A percentile compares a stretch with the other conserved stretches of the same genome.
Conservation (phyloP, 2,113 vertebrate genomes). For the Aramus guarauna region DNA sequence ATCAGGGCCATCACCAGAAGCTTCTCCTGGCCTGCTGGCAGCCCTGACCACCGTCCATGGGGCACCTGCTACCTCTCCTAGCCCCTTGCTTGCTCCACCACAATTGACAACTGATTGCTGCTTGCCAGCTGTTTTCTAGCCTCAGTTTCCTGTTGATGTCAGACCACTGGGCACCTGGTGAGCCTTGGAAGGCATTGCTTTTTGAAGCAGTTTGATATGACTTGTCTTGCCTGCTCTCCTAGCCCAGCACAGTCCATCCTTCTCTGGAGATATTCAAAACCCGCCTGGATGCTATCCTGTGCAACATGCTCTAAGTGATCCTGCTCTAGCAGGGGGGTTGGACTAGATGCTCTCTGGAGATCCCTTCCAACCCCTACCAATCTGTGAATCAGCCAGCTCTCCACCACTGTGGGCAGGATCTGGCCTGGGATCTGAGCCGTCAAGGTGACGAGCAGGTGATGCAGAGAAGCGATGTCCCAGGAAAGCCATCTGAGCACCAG, state of each 20-base stretch:
- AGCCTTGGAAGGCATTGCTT: neutral
- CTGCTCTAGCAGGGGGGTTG: too few species aligned
- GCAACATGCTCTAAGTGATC: too few species aligned
- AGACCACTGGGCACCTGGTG: neutral
- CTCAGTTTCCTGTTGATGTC: neutral
- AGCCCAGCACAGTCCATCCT: neutral
- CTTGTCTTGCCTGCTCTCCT: neutral
- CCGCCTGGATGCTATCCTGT: too few species aligned
- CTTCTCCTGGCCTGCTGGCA: neutral
- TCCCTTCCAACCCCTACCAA: too few species aligned
- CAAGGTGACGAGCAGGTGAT: neutral
- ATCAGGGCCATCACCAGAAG: neutral
- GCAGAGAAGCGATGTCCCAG: neutral
- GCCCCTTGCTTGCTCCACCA: neutral
- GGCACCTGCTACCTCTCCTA: neutral
- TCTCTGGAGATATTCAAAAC: too few species aligned
- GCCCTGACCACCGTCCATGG: neutral
- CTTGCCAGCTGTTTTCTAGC: neutral
- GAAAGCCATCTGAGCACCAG: neutral
- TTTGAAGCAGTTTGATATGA: neutral
- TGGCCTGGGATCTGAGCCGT: neutral
- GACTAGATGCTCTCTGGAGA: too few species aligned
- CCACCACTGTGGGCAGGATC: neutral
- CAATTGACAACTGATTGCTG: rapidly evolving
- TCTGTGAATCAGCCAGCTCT: neutral